Conservation (phyloP, 2,797 vertebrate species). For the Syngnathus rostellatus region DNA sequence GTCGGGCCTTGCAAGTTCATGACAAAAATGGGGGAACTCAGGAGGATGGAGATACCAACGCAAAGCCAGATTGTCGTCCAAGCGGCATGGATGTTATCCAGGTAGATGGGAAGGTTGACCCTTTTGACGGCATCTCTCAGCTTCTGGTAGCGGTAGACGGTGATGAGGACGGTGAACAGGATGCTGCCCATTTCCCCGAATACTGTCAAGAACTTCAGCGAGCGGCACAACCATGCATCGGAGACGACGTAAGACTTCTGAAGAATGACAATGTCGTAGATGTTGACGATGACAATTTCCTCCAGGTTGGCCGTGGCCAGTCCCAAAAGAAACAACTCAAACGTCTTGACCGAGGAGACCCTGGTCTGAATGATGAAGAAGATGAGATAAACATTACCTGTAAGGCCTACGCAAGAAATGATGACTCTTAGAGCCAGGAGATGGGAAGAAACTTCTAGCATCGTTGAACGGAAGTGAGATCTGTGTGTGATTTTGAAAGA, state of each 20-base stretch:
- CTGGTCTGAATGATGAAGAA: slow-evolving; percentile 41
- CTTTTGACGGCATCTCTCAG: slow-evolving; percentile 46
- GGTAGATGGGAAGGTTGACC: slow-evolving; percentile 41
- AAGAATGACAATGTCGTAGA: slow-evolving; percentile 43
- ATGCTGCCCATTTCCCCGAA: slow-evolving; percentile 60
- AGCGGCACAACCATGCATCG: slow-evolving; percentile 30
- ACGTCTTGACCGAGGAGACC: slow-evolving; percentile 53
- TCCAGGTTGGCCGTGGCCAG: slow-evolving; percentile 60
- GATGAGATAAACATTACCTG: slow-evolving; percentile 61
- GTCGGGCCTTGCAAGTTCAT: slow-evolving; percentile 8
- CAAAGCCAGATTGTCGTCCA: slow-evolving; percentile 34
- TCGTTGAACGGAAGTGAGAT: slow-evolving; percentile 14
- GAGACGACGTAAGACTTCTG: accelerated
- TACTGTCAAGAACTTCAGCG: slow-evolving; percentile 53
- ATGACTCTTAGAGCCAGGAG: slow-evolving; percentile 47
- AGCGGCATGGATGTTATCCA: slow-evolving; percentile 54
- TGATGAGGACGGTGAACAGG: slow-evolving; percentile 68
- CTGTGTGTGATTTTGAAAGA: not conserved
- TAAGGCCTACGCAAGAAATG: slow-evolving; percentile 51
- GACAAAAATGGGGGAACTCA: slow-evolving; percentile 49
- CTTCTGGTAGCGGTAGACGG: slow-evolving; percentile 70
- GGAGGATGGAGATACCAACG: slow-evolving; percentile 21
- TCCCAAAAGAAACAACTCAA: slow-evolving; percentile 65
- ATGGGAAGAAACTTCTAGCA: slow-evolving; percentile 17
- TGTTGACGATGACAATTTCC: slow-evolving; percentile 56